Conservation (phyloP, 2,888 invertebrate genomes). For the Imbricaverruca yamaguchii region DNA sequence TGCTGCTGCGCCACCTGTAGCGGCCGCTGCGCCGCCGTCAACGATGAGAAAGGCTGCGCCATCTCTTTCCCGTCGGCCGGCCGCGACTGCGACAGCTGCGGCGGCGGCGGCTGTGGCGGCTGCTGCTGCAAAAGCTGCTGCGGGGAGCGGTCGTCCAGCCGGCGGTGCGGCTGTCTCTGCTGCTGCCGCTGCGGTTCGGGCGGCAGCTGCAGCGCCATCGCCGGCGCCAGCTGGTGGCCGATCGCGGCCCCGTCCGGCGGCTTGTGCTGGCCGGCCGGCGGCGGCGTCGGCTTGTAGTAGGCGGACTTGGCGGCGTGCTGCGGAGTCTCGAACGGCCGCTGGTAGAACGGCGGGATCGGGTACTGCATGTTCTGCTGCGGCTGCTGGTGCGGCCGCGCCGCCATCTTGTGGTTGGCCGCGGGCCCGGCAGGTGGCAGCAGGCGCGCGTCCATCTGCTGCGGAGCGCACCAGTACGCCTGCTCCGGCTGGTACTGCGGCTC, state of each 20-base stretch:
- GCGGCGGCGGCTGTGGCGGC: not conserved
- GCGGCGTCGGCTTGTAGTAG: not conserved
- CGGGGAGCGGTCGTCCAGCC: not conserved
- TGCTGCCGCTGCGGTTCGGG: not conserved
- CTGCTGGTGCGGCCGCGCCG: not conserved
- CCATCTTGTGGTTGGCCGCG: not conserved
- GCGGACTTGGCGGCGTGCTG: not conserved
- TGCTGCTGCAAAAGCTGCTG: not conserved
- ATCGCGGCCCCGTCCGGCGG: not conserved
- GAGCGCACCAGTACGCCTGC: conserved; percentile 3
- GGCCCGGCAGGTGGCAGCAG: not conserved
- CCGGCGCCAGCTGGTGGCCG: too few species aligned
- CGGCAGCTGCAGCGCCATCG: not conserved
- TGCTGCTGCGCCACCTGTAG: not conserved
- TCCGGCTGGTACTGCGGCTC: conserved; percentile 19
- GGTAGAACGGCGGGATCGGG: conserved; percentile 13
- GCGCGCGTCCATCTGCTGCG: not conserved
- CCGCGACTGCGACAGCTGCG: not conserved
- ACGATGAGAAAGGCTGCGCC: not conserved
- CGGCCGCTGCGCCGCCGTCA: not conserved
- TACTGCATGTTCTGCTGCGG: not conserved
- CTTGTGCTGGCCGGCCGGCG: not conserved
- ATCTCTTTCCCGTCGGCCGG: not conserved
- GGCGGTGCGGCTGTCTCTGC: not conserved
- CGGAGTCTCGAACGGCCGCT: conserved; percentile 3